Conservation (phyloP, 2,797 vertebrate species). For the Microctenopoma lineatum region DNA sequence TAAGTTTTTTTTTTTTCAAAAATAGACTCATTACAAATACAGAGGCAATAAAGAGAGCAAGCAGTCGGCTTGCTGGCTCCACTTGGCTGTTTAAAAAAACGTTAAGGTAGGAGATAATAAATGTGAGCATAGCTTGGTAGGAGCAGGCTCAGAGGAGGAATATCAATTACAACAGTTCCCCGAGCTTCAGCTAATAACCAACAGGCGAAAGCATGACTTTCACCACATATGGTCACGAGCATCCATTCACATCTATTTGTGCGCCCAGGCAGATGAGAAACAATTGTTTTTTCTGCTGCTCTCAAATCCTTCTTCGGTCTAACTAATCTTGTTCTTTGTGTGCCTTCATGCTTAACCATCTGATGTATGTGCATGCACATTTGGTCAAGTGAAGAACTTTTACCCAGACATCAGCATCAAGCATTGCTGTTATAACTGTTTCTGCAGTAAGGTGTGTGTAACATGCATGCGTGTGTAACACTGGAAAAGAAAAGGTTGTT, state of each 20-base stretch:
- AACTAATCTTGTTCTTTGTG: conserved; percentile 1
- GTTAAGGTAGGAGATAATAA: conserved; percentile 45
- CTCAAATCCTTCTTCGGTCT: background rate
- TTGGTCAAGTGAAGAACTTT: conserved; percentile 11
- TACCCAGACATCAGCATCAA: background rate
- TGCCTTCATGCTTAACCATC: background rate
- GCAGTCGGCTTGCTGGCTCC: background rate
- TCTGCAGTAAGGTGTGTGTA: background rate
- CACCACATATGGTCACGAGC: conserved; percentile 14
- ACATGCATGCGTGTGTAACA: background rate
- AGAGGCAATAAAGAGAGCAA: conserved; percentile 27
- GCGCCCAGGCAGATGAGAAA: conserved; percentile 6
- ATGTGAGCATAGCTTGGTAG: conserved; percentile 29
- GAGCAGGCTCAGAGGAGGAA: conserved; percentile 33
- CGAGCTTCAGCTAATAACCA: conserved; percentile 31
- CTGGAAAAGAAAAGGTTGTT: background rate
- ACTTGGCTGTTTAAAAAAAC: conserved; percentile 28
- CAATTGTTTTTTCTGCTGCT: background rate
- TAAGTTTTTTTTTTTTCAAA: background rate
- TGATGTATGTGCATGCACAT: background rate
- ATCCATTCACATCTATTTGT: conserved; percentile 26
- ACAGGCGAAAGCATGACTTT: conserved; percentile 21
- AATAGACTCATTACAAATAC: conserved; percentile 28
- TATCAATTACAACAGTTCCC: conserved; percentile 43
- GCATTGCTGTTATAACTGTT: background rate